Evolutionary conservation across 1,140 invertebrate genomes (phyloP).

Genomic region (Myzus persicae): DNA sequence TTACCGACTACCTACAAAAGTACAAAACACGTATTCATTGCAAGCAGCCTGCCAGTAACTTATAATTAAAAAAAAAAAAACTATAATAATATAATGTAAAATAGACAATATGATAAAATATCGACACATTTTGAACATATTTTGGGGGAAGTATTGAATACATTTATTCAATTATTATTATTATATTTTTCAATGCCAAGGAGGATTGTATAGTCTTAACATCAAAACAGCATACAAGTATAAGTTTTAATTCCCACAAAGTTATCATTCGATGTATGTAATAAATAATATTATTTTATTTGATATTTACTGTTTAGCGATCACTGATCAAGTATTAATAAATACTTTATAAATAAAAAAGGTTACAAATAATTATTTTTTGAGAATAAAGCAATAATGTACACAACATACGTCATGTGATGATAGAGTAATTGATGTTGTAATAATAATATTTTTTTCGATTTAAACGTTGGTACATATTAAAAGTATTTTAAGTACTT

Average conservation of each 20-base stretch:
- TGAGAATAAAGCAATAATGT: too few species aligned
- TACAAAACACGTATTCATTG: slow-evolving; percentile 13
- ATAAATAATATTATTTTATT: not conserved
- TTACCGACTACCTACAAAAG: not conserved
- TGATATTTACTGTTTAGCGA: not conserved
- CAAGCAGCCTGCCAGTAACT: not conserved
- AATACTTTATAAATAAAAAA: not conserved
- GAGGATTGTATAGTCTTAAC: not conserved
- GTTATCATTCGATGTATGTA: not conserved
- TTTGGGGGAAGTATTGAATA: not conserved
- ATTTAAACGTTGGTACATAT: not conserved
- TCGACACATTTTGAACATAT: not conserved
- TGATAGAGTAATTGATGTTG: not conserved
- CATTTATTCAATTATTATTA: not conserved
- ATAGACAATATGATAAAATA: not conserved
- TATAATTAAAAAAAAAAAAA: not conserved
- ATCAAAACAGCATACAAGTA: not conserved
- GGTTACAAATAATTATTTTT: too few species aligned
- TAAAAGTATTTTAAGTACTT: not conserved
- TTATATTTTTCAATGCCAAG: not conserved
- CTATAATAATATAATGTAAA: not conserved
- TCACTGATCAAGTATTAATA: not conserved
- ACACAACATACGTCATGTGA: not conserved
- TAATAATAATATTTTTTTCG: not conserved
- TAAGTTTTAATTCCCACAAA: not conserved